These are phyloP conservation scores for Isotomurus palustris DNA, from an alignment of 2,888 invertebrate genomes.

Conservation along the genomic window DNA sequence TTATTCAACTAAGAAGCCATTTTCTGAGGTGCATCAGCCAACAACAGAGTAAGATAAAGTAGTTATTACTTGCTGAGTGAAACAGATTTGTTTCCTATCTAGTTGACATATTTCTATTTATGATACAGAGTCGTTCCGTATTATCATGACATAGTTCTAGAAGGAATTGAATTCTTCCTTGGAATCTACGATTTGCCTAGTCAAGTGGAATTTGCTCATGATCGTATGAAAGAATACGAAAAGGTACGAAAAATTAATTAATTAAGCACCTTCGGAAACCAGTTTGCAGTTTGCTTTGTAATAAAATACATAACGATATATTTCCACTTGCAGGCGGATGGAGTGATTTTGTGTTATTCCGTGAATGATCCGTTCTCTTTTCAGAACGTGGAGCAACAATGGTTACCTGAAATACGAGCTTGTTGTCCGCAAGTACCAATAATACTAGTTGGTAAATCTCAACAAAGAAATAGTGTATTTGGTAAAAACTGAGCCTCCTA, in stretches of 20 bases:
- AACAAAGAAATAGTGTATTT: not conserved
- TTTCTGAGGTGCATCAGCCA: constrained; percentile 73
- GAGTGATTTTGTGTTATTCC: constrained; percentile 79
- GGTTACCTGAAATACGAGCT: constrained; percentile 79
- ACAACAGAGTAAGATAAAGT: constrained; percentile 69
- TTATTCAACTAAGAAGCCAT: constrained; percentile 70
- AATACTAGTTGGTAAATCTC: constrained; percentile 66
- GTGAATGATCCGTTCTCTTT: constrained; percentile 72
- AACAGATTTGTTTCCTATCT: too few relatives aligned
- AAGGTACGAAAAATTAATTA: not conserved
- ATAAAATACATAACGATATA: not conserved
- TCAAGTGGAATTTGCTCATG: not conserved
- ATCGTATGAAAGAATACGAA: constrained; percentile 9
- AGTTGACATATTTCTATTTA: too few relatives aligned
- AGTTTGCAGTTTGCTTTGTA: not conserved
- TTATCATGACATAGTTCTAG: constrained; percentile 62
- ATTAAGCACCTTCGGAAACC: not conserved
- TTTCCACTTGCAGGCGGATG: constrained; percentile 68
- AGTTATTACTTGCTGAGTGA: too few relatives aligned
- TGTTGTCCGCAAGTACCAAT: constrained; percentile 70
- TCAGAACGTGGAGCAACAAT: constrained; percentile 75
- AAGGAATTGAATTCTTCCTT: constrained; percentile 61
- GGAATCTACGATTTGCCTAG: constrained; percentile 10
- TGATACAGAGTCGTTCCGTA: not conserved
- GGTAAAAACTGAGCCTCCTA: not conserved